Evolutionary conservation across 2,113 vertebrate genomes (phyloP).

Genomic region (Brachypodius melanocephalos): DNA sequence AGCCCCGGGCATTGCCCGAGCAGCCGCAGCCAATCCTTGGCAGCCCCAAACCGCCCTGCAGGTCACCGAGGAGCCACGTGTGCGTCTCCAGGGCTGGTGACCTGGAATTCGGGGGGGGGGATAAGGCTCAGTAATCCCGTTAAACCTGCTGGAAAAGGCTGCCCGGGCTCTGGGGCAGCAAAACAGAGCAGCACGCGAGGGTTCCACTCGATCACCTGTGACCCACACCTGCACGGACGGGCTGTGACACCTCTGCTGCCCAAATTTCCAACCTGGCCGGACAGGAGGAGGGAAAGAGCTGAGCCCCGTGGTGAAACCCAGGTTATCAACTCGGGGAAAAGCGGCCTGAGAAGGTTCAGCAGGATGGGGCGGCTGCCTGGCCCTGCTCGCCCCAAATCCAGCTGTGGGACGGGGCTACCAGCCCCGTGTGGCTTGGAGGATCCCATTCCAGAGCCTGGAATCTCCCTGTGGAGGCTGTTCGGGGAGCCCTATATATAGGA

Average conservation of each 20-base stretch:
- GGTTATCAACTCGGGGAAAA: background rate
- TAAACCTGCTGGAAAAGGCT: background rate
- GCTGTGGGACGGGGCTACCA: background rate
- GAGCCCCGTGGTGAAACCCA: rapidly evolving
- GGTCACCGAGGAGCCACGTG: background rate
- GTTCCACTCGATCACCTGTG: rapidly evolving
- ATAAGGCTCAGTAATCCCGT: slow-evolving; percentile 24
- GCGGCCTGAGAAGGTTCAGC: background rate
- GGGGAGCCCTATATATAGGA: slow-evolving; percentile 48
- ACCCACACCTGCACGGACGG: rapidly evolving
- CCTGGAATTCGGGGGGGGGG: slow-evolving; percentile 4
- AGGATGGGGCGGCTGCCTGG: rapidly evolving
- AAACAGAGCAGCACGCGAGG: background rate
- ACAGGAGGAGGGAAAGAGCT: background rate
- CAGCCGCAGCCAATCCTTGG: rapidly evolving
- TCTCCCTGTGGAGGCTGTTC: background rate
- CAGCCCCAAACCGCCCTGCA: background rate
- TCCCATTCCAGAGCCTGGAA: background rate
- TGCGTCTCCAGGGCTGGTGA: background rate
- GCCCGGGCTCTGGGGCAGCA: background rate
- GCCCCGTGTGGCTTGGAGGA: rapidly evolving
- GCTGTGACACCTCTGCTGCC: background rate
- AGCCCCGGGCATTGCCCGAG: background rate
- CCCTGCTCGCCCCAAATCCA: background rate
- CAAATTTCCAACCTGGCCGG: background rate